A percentile compares a stretch with the other conserved stretches of the same genome.
Evolutionary conservation across 1,140 invertebrate genomes (phyloP).

Genomic region (Papilio glaucus): DNA sequence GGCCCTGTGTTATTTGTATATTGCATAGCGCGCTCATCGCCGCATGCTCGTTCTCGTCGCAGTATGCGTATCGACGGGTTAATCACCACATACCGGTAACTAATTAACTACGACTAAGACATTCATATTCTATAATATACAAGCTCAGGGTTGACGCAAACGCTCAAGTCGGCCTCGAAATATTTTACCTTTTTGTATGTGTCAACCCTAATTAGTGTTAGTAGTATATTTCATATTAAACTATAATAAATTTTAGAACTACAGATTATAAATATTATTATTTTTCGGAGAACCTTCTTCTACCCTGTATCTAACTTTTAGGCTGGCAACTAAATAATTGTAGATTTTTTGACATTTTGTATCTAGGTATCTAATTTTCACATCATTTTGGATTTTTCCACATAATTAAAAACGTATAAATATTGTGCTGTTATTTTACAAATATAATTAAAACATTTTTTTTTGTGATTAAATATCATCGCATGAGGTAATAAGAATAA

Average conservation of each 20-base stretch:
- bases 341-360: neutral
- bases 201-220: constrained; percentile 31
- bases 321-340: constrained; percentile 8
- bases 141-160: constrained; percentile 40
- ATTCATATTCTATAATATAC: constrained; percentile 36
- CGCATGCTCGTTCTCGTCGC: constrained; percentile 40
- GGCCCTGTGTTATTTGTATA: constrained; percentile 72
- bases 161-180: neutral
- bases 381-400: too few relatives aligned
- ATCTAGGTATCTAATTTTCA: neutral
- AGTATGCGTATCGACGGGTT: constrained; percentile 47
- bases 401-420: too few relatives aligned
- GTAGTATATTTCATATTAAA: constrained; percentile 2
- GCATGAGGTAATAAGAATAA: too few relatives aligned
- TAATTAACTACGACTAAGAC: constrained; percentile 33
- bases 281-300: constrained; percentile 38
- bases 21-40: constrained; percentile 50
- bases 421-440: too few relatives aligned
- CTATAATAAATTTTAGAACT: neutral
- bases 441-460: too few relatives aligned
- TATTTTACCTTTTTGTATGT: neutral
- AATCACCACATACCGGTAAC: constrained; percentile 52
- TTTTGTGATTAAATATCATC: too few relatives aligned
- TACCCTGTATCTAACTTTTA: constrained; percentile 36
- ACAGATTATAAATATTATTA: constrained; percentile 7